These are phyloP conservation scores for Phrynocephalus forsythii DNA, from an alignment of 2,797 vertebrate species.

Conservation along the genomic window DNA sequence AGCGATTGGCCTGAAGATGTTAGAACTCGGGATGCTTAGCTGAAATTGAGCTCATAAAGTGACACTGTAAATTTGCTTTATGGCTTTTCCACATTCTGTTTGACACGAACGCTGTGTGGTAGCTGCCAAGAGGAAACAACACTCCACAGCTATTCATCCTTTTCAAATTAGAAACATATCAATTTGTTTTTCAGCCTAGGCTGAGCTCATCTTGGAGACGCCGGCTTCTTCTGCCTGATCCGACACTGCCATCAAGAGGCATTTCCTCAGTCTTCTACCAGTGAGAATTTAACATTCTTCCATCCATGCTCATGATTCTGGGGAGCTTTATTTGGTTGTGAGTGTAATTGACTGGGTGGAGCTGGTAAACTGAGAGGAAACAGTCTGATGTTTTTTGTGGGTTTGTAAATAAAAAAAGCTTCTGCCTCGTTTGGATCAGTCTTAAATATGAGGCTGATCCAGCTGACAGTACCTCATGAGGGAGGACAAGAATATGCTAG, in stretches of 20 bases:
- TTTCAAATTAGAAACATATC: constrained; percentile 48
- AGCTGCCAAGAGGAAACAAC: constrained; percentile 30
- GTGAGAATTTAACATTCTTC: constrained; percentile 37
- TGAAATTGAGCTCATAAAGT: constrained; percentile 18
- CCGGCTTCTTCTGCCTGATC: background rate
- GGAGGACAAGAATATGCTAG: background rate
- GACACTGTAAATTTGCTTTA: constrained; percentile 29
- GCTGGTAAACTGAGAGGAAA: constrained; percentile 10
- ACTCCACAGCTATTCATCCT: constrained; percentile 23
- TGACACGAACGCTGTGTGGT: background rate
- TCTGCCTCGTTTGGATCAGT: constrained; percentile 23
- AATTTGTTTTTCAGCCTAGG: constrained; percentile 24
- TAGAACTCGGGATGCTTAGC: background rate
- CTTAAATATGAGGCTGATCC: background rate
- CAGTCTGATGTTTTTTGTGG: background rate
- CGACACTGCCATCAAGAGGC: constrained; percentile 25
- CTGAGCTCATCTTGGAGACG: constrained; percentile 48
- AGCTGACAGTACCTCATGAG: background rate
- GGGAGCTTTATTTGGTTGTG: constrained; percentile 2
- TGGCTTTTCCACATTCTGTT: constrained; percentile 27
- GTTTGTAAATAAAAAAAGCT: background rate
- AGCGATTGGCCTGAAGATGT: background rate
- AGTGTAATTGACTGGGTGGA: constrained; percentile 31
- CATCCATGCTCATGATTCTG: constrained; percentile 37
- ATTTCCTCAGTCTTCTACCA: constrained; percentile 22